Percentiles rank a stretch among this genome's conserved stretches.
These are phyloP conservation scores for Poeciliopsis retropinna DNA, from an alignment of 2,113 vertebrate genomes.

Conservation along the genomic window DNA sequence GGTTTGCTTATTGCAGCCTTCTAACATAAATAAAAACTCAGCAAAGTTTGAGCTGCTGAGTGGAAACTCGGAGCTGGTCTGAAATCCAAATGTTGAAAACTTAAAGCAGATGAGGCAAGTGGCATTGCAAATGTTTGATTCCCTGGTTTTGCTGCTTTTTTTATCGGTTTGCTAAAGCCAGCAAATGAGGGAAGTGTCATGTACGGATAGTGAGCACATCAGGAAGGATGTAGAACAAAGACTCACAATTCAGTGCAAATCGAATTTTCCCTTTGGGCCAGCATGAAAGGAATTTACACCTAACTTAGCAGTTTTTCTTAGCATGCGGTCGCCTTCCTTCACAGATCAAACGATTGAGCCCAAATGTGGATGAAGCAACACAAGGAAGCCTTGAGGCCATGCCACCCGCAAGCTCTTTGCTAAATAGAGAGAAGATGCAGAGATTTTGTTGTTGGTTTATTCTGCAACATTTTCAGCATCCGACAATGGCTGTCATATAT, in stretches of 20 bases:
- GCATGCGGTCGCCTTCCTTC: constrained; percentile 58
- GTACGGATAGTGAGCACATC: constrained; percentile 55
- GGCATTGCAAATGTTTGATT: constrained; percentile 42
- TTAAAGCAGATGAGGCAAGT: constrained; percentile 40
- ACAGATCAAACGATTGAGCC: constrained; percentile 69
- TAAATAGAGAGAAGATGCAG: constrained; percentile 40
- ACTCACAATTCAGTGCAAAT: constrained; percentile 59
- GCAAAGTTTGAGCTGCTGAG: constrained; percentile 48
- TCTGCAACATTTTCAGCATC: constrained; percentile 17
- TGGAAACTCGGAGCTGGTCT: constrained; percentile 41
- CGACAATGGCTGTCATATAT: constrained; percentile 54
- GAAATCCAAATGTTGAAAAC: constrained; percentile 57
- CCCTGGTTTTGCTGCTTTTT: constrained; percentile 48
- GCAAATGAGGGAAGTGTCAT: constrained; percentile 47
- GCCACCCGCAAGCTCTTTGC: constrained; percentile 66
- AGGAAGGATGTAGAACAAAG: constrained; percentile 36
- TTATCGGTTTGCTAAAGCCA: constrained; percentile 43
- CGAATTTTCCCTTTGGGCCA: constrained; percentile 56
- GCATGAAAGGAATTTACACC: constrained; percentile 55
- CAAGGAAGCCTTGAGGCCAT: constrained; percentile 63
- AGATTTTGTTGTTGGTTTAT: constrained; percentile 52
- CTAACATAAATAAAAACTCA: constrained; percentile 58
- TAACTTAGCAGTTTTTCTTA: constrained; percentile 54
- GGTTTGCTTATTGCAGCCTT: constrained; percentile 52
- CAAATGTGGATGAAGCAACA: constrained; percentile 54